Base-by-base conservation (phyloP, 2,113 vertebrate genomes). In the Caranx melampygus region DNA sequence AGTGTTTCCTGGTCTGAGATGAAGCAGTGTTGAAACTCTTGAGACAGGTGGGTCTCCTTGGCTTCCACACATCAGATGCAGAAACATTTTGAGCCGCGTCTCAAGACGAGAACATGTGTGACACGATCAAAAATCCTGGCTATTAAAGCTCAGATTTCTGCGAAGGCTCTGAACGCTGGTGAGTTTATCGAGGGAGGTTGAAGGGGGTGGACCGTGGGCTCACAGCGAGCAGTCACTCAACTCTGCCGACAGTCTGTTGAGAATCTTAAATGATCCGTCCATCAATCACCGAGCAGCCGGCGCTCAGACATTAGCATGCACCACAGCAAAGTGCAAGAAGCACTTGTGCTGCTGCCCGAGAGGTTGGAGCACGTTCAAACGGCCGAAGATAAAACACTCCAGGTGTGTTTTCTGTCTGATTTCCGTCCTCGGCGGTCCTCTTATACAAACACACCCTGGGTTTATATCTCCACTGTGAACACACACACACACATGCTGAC, bases 231-330 rank as follows among this genome's bases (percentile, higher is more conserved):
- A 21, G 8, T n/a, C 20, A 52, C 51, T 51, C 49, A 20, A 20
- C 49, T 51, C 49, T 8, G 49, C 49, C 1, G 8, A 51, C 8
- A 20, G 20, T 52, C 10, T 10, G 51, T 52, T 52, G 9, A 21
- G 20, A 52, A 52, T 52, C 51, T 52, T 21, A 35, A 52, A 72
- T 6, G 7, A 7, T n/a, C 31, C 15, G 6, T 14, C 33, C 33
- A 40, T 6, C 64, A 49, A 42, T 75, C 72, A 55, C 2, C 26
- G 26, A 26, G 33, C 55, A 37, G 15, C 1, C n/a, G 0, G n/a
- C 6, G 21, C 40, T 33, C 0, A 42, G 21, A 20, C 58, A 81
- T 76, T 65, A 76, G 72, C 51, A 75, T 75, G 57, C 79, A 63
- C 35, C n/a, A 3, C 64, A 44, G 55, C 33, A 3, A 18, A 18